Percentiles rank a stretch among this genome's conserved stretches.
phyloP scores from a whole-genome alignment of 2,113 vertebrate species.

The Perognathus longimembris region DNA sequence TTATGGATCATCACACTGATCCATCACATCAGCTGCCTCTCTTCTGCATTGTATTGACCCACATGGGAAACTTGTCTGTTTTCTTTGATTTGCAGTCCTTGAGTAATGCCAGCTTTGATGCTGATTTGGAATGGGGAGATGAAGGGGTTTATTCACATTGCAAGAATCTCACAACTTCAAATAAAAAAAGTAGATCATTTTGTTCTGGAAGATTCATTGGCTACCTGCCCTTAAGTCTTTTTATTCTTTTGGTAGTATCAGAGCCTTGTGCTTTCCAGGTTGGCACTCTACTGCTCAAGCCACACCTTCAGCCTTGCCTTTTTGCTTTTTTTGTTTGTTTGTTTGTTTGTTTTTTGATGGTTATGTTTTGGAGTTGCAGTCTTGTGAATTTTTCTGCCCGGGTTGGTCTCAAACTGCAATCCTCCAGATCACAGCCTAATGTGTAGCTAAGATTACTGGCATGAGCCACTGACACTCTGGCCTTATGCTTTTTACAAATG shows the following conservation, averaged over 20 bases:
- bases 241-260: no score
- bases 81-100: constrained; percentile 39
- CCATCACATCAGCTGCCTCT: neutral
- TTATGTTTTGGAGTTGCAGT: no score
- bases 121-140: neutral
- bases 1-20: neutral
- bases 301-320: no score
- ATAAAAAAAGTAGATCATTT: neutral
- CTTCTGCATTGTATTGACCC: neutral
- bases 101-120: constrained; percentile 10
- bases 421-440: no score
- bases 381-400: no score
- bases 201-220: neutral
- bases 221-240: neutral
- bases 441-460: no score
- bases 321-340: no score
- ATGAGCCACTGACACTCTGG: no score
- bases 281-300: no score
- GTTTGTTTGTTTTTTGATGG: no score
- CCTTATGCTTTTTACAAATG: neutral
- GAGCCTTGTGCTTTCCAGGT: no score
- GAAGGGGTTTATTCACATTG: neutral
- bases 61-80: neutral
- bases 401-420: no score
- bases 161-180: neutral